phyloP scores from a whole-genome alignment of 1,140 invertebrate genomes.

The Neotoxoptera formosana region DNA sequence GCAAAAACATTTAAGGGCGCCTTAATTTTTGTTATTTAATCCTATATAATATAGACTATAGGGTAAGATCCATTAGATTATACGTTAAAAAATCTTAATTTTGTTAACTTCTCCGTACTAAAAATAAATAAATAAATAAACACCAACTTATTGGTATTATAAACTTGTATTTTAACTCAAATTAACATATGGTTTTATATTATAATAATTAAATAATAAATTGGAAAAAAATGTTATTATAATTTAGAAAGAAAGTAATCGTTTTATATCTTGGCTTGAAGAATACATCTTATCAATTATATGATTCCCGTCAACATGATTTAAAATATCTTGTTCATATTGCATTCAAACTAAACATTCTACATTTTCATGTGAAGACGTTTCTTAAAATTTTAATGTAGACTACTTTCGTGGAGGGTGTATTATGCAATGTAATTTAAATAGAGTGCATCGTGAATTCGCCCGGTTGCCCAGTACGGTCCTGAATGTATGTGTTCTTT shows the following conservation, averaged over 20 bases:
- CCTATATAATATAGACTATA: too few relatives aligned
- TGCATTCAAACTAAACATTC: constrained; percentile 31
- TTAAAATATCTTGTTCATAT: constrained; percentile 26
- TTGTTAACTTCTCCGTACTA: background rate
- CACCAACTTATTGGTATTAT: background rate
- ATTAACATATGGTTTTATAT: background rate
- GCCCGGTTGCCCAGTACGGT: too few relatives aligned
- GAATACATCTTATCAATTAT: constrained; percentile 34
- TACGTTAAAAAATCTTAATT: background rate
- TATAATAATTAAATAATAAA: constrained; percentile 13
- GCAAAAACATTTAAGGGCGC: too few relatives aligned
- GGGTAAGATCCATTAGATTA: background rate
- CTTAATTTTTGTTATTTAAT: too few relatives aligned
- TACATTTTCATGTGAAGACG: too few relatives aligned
- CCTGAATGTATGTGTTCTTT: too few relatives aligned
- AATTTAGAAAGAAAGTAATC: constrained; percentile 14
- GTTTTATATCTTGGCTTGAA: constrained; percentile 21
- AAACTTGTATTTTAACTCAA: background rate
- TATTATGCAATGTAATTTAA: too few relatives aligned
- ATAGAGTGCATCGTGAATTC: too few relatives aligned
- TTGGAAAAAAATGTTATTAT: background rate
- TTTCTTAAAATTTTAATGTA: too few relatives aligned
- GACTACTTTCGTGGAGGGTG: too few relatives aligned
- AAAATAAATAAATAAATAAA: constrained; percentile 2
- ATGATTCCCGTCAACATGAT: constrained; percentile 13